Evolutionary conservation across 1,140 invertebrate species (phyloP), one percentile per base, ranked within the genome.

Genomic region (Brevipalpus yothersi): DNA sequence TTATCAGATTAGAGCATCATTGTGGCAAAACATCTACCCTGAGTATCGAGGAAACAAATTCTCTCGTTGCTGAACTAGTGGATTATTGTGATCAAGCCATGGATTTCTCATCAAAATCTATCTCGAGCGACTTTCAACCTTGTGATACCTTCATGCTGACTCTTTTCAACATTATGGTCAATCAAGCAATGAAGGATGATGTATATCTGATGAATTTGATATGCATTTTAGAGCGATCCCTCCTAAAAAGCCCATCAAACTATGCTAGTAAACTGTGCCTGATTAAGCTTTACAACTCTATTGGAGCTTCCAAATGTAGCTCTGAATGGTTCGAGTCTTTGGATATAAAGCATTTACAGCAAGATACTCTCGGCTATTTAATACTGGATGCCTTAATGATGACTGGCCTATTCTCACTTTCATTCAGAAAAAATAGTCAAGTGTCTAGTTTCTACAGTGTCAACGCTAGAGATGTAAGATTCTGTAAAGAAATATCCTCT

Each of bases 321-420:
- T 79, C 81, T 62, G 71, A 73, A 49, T 72, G 80, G 62, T 85
- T 82, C 65, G 73, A 76, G 57, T 70, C 68, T 55, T 72, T 95
- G 68, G 90, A 95, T 67, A 78, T 90, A 56, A 96, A 96, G 74
- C 87, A 94, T 72, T 81, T 95, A 62, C 91, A 95, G 69, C 75
- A 92, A 68, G 88, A 94, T 73, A 88, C 89, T 0, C 72, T 95
- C 49, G 74, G 73, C 67, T 75, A 69, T 73, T 72, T 88, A 58
- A 80, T 88, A 69, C 79, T 79, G 58, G 80, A 81, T 63, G 76
- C 84, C 61, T 73, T 89, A 59, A 73, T 78, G 4, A 72, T 81
- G 53, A 75, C 79, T 21, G 84, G 81, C 8, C 77, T 82, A 53
- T 80, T 81, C 66, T 71, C 76, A 1, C 71, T 79, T 40, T 80